These are phyloP conservation scores for Labeo rohita DNA, from an alignment of 2,113 vertebrate species.

Conservation along the genomic window DNA sequence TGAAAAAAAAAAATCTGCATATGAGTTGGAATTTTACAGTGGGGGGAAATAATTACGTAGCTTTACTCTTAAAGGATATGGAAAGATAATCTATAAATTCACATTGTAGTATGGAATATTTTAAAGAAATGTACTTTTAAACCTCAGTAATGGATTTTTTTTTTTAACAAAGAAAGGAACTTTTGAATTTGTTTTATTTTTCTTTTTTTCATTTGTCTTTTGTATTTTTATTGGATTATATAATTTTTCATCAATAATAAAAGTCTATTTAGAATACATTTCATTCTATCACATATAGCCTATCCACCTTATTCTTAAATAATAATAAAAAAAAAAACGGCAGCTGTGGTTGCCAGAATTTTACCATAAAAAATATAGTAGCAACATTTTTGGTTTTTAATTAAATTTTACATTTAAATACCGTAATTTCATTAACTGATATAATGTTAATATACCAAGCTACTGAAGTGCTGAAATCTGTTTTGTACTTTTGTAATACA, in stretches of 20 bases:
- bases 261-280: too few relatives aligned
- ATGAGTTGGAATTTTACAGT: background rate
- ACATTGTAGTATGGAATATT: background rate
- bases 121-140: background rate
- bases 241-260: background rate
- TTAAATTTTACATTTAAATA: too few relatives aligned
- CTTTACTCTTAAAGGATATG: background rate
- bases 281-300: background rate
- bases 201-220: background rate
- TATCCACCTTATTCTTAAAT: background rate
- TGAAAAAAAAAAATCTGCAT: background rate
- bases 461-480: too few relatives aligned
- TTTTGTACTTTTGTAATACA: too few relatives aligned
- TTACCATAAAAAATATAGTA: too few relatives aligned
- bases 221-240: background rate
- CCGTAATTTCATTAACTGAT: too few relatives aligned
- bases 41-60: background rate
- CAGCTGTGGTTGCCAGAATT: too few relatives aligned
- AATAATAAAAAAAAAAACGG: too few relatives aligned
- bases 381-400: too few relatives aligned
- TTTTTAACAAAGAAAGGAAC: background rate
- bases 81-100: background rate
- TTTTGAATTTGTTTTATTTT: background rate
- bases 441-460: too few relatives aligned
- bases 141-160: background rate